Evolutionary conservation across 2,113 vertebrate genomes (phyloP).

Genomic region (Siniperca chuatsi): DNA sequence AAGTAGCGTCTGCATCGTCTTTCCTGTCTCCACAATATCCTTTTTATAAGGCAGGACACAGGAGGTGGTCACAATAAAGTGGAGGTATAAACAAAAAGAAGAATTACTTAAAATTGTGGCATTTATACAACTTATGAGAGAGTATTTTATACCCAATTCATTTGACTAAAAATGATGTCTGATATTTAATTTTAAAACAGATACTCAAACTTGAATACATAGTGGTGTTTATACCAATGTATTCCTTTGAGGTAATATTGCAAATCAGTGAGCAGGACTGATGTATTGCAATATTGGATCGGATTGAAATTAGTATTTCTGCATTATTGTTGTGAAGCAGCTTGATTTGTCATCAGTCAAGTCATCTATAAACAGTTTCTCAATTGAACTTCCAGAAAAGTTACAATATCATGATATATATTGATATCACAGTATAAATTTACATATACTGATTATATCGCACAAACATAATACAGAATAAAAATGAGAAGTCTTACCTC

Average conservation of each 20-base stretch:
- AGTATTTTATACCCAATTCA: neutral
- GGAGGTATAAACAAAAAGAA: neutral
- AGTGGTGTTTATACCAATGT: neutral
- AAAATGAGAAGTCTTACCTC: conserved; percentile 83
- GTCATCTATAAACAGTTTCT: neutral
- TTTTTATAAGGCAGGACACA: conserved; percentile 50
- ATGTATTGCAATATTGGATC: neutral
- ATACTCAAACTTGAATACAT: neutral
- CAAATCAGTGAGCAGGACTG: neutral
- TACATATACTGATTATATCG: neutral
- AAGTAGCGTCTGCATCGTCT: conserved; percentile 87
- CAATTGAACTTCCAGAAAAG: neutral
- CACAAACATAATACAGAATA: neutral
- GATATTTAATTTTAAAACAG: neutral
- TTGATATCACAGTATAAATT: neutral
- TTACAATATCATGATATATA: neutral
- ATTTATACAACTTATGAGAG: no score
- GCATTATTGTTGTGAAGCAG: neutral
- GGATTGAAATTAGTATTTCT: neutral
- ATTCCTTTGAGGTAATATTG: neutral
- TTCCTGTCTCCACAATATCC: conserved; percentile 89
- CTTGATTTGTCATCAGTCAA: neutral
- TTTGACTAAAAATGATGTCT: neutral
- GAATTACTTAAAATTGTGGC: neutral
- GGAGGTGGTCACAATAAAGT: neutral